A percentile compares a stretch with the other conserved stretches of the same genome.
These are phyloP conservation scores for Micropoecilia bifurca DNA, from an alignment of 2,797 vertebrate genomes.

Conservation along the genomic window DNA sequence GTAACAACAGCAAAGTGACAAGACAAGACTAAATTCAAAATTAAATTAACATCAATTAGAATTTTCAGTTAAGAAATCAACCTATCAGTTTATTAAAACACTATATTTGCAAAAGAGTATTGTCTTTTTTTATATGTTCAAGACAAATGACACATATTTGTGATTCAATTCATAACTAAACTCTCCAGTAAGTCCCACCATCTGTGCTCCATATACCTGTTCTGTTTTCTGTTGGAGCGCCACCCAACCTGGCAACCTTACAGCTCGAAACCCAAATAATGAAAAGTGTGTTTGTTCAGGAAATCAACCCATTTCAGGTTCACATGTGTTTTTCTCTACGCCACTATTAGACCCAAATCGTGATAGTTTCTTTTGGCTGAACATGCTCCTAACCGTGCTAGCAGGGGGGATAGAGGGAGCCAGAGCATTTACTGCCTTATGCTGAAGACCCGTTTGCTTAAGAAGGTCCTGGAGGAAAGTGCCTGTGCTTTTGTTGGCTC, in stretches of 20 bases:
- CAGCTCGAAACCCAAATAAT: slow-evolving; percentile 60
- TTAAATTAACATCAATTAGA: neutral
- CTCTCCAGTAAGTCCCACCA: slow-evolving; percentile 66
- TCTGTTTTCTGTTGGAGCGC: slow-evolving; percentile 59
- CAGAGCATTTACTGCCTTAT: slow-evolving; percentile 46
- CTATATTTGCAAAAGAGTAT: neutral
- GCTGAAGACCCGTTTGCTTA: slow-evolving; percentile 44
- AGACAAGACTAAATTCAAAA: too few relatives aligned
- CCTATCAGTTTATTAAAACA: neutral
- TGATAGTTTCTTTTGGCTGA: slow-evolving; percentile 66
- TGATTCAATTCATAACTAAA: slow-evolving; percentile 53
- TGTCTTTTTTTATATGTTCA: slow-evolving; percentile 24
- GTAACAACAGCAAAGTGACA: too few relatives aligned
- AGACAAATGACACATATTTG: slow-evolving; percentile 47
- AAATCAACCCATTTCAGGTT: slow-evolving; percentile 63
- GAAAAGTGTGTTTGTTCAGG: slow-evolving; percentile 54
- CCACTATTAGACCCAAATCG: slow-evolving; percentile 43
- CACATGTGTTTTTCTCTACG: slow-evolving; percentile 57
- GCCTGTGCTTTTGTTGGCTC: slow-evolving; percentile 64
- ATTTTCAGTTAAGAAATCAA: neutral
- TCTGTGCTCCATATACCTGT: slow-evolving; percentile 68
- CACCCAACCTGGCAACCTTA: slow-evolving; percentile 58
- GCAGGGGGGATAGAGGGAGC: slow-evolving; percentile 52
- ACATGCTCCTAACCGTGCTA: slow-evolving; percentile 48
- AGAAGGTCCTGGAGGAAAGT: slow-evolving; percentile 48